Evolutionary conservation across 2,113 vertebrate genomes (phyloP), one percentile per base, ranked within the genome.

Genomic region (Oncorhynchus kisutch): DNA sequence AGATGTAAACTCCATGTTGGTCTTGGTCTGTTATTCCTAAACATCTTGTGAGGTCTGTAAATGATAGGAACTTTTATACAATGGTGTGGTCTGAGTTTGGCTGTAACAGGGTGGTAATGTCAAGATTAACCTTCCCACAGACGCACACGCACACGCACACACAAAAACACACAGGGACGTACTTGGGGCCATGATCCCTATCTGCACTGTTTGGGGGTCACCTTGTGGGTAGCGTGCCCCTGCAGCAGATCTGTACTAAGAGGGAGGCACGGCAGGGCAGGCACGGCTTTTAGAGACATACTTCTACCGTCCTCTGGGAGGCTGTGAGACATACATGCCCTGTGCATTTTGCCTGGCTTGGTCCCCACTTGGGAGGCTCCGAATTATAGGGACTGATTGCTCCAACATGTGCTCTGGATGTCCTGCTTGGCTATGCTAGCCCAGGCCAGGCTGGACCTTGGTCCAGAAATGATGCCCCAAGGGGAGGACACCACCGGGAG

Each of bases 41-140:
- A 34, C 29, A 20, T 68, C 67, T 39, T 68, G 67, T 68, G 67
- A 68, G 67, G 67, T 68, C 67, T 31, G 67, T 27, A 31, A 68
- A 68, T 68, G 31, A 68, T 68, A 68, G 18, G 31, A 13, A 16
- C 6, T 31, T 34, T 20, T 18, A 18, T 62, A 11, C 16, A 13
- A 24, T 20, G 67, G 67, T 68, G 67, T 68, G 67, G 67, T 68
- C 67, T 68, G 67, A 18, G 67, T 39, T 31, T n/a, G 29, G 31
- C 29, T 68, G 67, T 39, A 20, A 39, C 29, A 45, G 31, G 31
- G 31, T 18, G 67, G 67, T 68, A 34, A 68, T 68, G 67, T 34
- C 67, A 31, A 16, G 18, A 68, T 39, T 18, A 68, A 62, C 59
- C 59, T 62, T 22, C n/a, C n/a, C 18, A 62, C 59, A 57, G n/a